phyloP scores from a whole-genome alignment of 37 sponge, comb jelly and placozoan species.

The Beroe forskalii region DNA sequence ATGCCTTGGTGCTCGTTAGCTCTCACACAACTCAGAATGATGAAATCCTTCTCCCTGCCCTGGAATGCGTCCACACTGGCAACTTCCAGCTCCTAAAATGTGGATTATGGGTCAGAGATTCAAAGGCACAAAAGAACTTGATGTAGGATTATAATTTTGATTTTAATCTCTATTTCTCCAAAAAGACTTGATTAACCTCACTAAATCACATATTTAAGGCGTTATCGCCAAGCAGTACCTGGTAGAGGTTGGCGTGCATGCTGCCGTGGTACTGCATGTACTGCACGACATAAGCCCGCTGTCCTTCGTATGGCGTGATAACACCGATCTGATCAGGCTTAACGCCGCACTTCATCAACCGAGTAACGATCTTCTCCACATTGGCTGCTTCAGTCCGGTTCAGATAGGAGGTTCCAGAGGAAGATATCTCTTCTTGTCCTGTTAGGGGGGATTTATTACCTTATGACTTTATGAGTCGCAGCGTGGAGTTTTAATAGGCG shows the following conservation, averaged over 20 bases:
- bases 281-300: constrained; percentile 93
- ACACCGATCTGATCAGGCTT: constrained; percentile 91
- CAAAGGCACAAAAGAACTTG: no score
- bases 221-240: constrained; percentile 71
- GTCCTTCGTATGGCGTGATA: constrained; percentile 97
- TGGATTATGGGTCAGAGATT: no score
- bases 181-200: neutral
- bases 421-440: constrained; percentile 93
- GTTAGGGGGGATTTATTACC: no score
- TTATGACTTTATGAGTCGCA: no score
- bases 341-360: constrained; percentile 85
- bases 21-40: constrained; percentile 90
- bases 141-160: no score
- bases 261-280: constrained; percentile 86
- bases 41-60: constrained; percentile 95
- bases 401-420: constrained; percentile 89
- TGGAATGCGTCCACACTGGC: constrained; percentile 99
- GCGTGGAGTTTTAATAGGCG: no score
- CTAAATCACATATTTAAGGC: no score
- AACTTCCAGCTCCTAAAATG: constrained; percentile 84
- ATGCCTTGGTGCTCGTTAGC: constrained; percentile 97
- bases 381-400: constrained; percentile 88
- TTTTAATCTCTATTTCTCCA: neutral
- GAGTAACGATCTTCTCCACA: constrained; percentile 92
- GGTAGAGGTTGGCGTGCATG: constrained; percentile 84